Percentiles rank a stretch among this genome's conserved stretches.
phyloP scores from a whole-genome alignment of 2,888 invertebrate species.

The Polyploca ridens region DNA sequence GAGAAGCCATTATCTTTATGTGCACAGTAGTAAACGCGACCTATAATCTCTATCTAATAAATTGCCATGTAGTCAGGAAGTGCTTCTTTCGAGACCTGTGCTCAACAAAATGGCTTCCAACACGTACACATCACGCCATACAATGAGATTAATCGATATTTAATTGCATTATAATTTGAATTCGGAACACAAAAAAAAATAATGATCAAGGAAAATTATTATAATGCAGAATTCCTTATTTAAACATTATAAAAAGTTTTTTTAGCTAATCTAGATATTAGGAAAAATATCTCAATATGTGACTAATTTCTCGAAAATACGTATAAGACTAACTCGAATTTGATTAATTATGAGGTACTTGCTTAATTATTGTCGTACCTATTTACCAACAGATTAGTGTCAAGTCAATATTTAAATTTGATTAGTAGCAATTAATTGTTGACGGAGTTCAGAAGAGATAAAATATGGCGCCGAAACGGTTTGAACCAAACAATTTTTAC shows the following conservation, averaged over 20 bases:
- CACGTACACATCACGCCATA: conserved; percentile 25
- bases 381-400: background rate
- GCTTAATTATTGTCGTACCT: background rate
- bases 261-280: conserved; percentile 8
- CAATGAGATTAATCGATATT: conserved; percentile 57
- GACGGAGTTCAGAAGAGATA: background rate
- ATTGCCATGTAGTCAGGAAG: background rate
- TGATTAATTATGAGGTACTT: background rate
- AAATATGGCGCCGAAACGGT: background rate
- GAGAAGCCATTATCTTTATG: background rate
- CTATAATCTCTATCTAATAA: conserved; percentile 2
- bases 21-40: conserved; percentile 1
- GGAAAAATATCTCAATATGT: background rate
- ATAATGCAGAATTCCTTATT: conserved; percentile 12
- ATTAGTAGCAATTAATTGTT: background rate
- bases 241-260: conserved; percentile 19
- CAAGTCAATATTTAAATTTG: background rate
- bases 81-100: background rate
- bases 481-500: background rate
- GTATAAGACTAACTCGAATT: background rate
- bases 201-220: conserved; percentile 53
- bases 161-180: conserved; percentile 62
- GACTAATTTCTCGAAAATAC: background rate
- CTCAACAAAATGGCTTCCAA: conserved; percentile 25
- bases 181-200: conserved; percentile 37